phyloP scores from a whole-genome alignment of 2,888 invertebrate species.

The Encarsia formosa region DNA sequence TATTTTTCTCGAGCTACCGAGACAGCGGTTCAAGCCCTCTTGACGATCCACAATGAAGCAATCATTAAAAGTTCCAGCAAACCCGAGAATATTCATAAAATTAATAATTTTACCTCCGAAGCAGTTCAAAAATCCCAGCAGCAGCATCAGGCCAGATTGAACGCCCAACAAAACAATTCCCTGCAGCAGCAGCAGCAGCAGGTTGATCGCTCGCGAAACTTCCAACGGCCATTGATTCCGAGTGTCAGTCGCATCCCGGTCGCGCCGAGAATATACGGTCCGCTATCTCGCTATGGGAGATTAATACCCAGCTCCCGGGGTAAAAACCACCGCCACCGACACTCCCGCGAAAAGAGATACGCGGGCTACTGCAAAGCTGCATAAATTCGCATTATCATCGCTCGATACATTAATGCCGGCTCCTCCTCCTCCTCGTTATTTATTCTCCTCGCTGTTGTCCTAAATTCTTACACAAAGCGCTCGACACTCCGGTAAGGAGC shows the following conservation, averaged over 20 bases:
- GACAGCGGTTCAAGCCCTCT: no score
- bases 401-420: slow-evolving; percentile 29
- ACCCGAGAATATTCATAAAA: no score
- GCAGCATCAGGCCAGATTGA: no score
- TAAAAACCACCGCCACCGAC: neutral
- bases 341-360: slow-evolving; percentile 23
- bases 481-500: neutral
- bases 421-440: neutral
- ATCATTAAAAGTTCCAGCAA: no score
- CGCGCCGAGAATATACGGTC: slow-evolving; percentile 29
- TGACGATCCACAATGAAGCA: no score
- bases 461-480: neutral
- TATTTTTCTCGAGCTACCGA: no score
- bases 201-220: neutral
- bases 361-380: slow-evolving; percentile 17
- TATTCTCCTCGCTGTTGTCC: neutral
- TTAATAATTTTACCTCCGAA: no score
- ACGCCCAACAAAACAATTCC: no score
- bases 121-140: no score
- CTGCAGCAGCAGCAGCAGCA: neutral
- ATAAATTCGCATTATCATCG: slow-evolving; percentile 35
- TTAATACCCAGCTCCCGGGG: no score
- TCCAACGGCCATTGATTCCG: slow-evolving; percentile 30
- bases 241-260: slow-evolving; percentile 29
- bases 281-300: slow-evolving; percentile 32